Evolutionary conservation across 1,140 invertebrate species (phyloP), one percentile per base, ranked within the genome.

Genomic region (Meloidogyne floridensis): DNA sequence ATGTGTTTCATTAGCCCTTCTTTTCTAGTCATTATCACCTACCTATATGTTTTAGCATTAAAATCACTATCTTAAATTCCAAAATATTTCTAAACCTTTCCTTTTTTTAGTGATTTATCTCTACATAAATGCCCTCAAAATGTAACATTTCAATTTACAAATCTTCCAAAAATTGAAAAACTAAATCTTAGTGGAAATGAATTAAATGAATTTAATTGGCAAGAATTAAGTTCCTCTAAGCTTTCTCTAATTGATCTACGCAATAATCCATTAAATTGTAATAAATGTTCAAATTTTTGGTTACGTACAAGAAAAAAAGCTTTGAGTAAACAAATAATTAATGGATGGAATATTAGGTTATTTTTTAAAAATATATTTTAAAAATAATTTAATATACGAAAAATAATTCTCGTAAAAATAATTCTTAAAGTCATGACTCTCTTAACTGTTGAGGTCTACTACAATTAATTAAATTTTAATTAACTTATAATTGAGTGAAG

Each of bases 171-270:
- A 47, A 13, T 74, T 74, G 72, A 74, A 47, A 74, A 65, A 65
- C 59, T 65, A n/a, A 65, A 65, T 65, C 2, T 65, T 6, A 65
- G 59, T 65, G 59, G 59, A 65, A 65, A 65, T 65, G n/a, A 65
- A n/a, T 65, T 65, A 65, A 65, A n/a, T 65, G 15, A 65, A n/a
- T 65, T 65, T 65, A 65, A 65, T 65, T 65, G 59, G 59, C 59
- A 65, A 65, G 15, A 65, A 65, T n/a, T 65, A 65, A 65, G 2
- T 65, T 65, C 59, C 2, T n/a, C 59, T 7, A 65, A 65, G 7
- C 0, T 65, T n/a, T 65, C 15, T 65, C n/a, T 59, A 65, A 3
- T 65, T 65, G 59, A 65, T 65, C n/a, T 65, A n/a, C 15, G 59
- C 7, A 65, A 65, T n/a, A 65, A 65, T 65, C 59, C 59, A 65